Percentiles rank a stretch among this genome's conserved stretches.
Conservation (phyloP, 2,113 vertebrate species). For the Indicator maculatus region DNA sequence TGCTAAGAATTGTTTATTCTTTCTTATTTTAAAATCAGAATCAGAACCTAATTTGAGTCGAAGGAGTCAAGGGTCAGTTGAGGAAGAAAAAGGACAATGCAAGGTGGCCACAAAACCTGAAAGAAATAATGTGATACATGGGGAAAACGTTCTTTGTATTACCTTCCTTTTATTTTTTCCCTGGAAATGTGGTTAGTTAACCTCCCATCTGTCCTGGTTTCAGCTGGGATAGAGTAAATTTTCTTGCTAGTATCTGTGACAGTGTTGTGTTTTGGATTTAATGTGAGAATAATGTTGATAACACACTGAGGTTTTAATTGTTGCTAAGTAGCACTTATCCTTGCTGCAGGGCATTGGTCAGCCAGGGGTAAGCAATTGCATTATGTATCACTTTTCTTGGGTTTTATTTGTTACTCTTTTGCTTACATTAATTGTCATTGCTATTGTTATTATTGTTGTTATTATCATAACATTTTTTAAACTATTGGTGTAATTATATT, state of each 20-base stretch:
- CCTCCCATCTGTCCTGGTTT: not conserved
- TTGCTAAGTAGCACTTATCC: not conserved
- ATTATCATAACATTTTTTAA: not conserved
- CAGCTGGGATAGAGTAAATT: not conserved
- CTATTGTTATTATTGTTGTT: not conserved
- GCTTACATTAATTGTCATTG: not conserved
- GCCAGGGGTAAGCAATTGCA: not conserved
- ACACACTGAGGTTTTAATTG: not conserved
- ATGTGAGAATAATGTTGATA: not conserved
- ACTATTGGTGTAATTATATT: not conserved
- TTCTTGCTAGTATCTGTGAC: not conserved
- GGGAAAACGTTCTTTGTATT: not conserved
- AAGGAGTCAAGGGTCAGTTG: not conserved
- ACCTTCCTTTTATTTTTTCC: not conserved
- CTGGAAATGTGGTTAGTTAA: not conserved
- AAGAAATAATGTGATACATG: not conserved
- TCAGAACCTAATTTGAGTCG: not conserved
- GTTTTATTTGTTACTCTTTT: not conserved
- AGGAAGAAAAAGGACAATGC: not conserved
- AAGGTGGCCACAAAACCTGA: not conserved
- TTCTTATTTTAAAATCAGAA: slow-evolving; percentile 4
- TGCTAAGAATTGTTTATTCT: not conserved
- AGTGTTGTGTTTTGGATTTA: not conserved
- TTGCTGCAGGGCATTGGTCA: not conserved
- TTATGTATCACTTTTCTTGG: not conserved